Evolutionary conservation across 2,113 vertebrate genomes (phyloP).

Genomic region (Haemorhous mexicanus): DNA sequence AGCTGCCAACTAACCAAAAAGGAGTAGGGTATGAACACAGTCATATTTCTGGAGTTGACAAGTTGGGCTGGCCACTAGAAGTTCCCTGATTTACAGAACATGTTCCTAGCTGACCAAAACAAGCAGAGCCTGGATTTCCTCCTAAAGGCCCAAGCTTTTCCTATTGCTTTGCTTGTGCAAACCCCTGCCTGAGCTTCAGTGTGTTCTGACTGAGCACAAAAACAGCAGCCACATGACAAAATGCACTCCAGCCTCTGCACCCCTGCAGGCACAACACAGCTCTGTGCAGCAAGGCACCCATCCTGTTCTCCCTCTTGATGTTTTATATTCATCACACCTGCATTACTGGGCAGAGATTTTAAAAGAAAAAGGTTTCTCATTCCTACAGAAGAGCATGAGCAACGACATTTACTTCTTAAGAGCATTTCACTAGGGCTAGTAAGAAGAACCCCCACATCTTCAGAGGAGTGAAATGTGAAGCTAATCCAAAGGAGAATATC

Average conservation of each 20-base stretch:
- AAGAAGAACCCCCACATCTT: not conserved
- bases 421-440: not conserved
- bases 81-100: not conserved
- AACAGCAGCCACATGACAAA: not conserved
- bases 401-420: not conserved
- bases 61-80: not conserved
- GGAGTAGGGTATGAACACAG: not conserved
- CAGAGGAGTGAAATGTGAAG: not conserved
- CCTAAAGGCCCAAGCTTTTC: not conserved
- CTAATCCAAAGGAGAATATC: not conserved
- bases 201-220: not conserved
- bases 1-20: not conserved
- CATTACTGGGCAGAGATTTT: not conserved
- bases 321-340: not conserved
- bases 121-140: not conserved
- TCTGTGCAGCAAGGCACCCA: not conserved
- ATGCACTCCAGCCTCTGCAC: not conserved
- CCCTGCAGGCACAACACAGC: not conserved
- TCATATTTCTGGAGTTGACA: not conserved
- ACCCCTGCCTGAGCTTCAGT: not conserved
- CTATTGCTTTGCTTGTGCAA: not conserved
- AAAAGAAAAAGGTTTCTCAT: not conserved
- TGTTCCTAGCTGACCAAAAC: not conserved
- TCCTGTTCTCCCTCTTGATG: not conserved
- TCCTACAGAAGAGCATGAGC: not conserved